phyloP scores from a whole-genome alignment of 92 coral and sea anemone genomes.

The Diadumene lineata region DNA sequence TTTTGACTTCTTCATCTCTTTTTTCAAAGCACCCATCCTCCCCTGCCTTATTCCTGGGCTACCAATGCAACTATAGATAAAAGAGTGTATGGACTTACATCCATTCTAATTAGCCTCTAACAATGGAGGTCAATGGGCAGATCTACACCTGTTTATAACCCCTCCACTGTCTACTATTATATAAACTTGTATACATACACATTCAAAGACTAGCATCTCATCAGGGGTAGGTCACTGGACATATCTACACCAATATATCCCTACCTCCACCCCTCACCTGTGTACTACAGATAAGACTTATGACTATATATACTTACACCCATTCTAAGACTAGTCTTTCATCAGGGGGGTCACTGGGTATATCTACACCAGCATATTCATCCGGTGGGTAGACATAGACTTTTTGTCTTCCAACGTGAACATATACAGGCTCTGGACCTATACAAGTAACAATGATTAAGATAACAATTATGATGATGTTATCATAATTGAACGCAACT shows the following conservation, averaged over 20 bases:
- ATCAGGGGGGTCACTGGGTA: constrained; percentile 59
- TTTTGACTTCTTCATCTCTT: no score
- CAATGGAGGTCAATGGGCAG: constrained; percentile 35
- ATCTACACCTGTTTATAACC: constrained; percentile 3
- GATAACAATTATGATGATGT: background rate
- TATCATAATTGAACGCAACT: no score
- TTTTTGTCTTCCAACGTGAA: constrained; percentile 59
- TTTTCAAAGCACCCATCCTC: no score
- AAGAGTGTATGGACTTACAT: no score
- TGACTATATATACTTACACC: constrained; percentile 68
- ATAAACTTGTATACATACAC: constrained; percentile 67
- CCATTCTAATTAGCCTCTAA: no score
- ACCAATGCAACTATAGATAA: no score
- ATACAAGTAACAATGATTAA: background rate
- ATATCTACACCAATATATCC: constrained; percentile 13
- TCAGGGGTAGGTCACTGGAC: constrained; percentile 60
- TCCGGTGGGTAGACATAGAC: constrained; percentile 76
- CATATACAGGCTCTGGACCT: constrained; percentile 59
- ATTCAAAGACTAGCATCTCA: constrained; percentile 62
- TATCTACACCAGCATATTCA: constrained; percentile 31
- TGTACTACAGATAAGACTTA: background rate
- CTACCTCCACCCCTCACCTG: background rate
- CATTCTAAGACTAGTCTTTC: constrained; percentile 67
- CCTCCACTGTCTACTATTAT: background rate
- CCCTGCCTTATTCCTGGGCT: no score